phyloP scores from a whole-genome alignment of 2,113 vertebrate genomes.

The Lipophrys pholis region DNA sequence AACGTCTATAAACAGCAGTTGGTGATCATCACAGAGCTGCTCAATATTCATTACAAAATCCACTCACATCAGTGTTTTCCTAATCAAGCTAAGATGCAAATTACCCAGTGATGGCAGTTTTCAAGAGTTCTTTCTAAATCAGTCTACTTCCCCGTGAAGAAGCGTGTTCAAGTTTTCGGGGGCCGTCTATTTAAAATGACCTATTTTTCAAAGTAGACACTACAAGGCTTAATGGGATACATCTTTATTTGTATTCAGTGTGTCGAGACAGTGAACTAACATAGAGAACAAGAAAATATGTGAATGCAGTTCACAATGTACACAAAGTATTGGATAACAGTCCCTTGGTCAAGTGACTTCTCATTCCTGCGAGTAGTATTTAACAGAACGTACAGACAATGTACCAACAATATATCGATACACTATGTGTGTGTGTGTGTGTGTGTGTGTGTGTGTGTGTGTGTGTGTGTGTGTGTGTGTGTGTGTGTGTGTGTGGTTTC shows the following conservation, averaged over 20 bases:
- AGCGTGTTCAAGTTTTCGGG: background rate
- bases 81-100: background rate
- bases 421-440: too few species aligned
- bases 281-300: background rate
- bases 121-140: background rate
- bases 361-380: background rate
- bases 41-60: constrained; percentile 2
- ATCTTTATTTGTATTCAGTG: background rate
- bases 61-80: background rate
- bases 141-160: background rate
- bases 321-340: background rate
- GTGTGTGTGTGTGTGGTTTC: too few species aligned
- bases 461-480: too few species aligned
- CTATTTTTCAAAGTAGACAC: background rate
- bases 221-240: too few species aligned
- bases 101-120: background rate
- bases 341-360: constrained; percentile 3
- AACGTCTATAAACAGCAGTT: background rate
- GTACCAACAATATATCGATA: too few species aligned
- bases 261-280: background rate
- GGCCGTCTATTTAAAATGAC: background rate
- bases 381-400: too few species aligned
- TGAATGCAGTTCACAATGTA: background rate
- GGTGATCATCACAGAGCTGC: background rate
- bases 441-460: too few species aligned